Percentiles rank a stretch among this genome's conserved stretches.
phyloP scores from a whole-genome alignment of 2,888 invertebrate species.

The Osmoderma eremita region DNA sequence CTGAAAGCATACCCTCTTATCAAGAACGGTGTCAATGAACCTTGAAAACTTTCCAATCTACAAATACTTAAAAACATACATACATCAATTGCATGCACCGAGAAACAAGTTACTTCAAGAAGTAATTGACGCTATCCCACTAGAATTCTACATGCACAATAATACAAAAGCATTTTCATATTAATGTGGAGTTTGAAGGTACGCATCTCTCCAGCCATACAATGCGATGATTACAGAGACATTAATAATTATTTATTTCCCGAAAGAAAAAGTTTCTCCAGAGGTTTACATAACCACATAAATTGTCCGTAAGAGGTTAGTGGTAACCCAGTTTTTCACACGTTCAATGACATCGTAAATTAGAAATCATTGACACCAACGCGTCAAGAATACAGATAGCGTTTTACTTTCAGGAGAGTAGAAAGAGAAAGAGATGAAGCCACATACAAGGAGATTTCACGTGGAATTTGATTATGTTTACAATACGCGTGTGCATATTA shows the following conservation, averaged over 20 bases:
- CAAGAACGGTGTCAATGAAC: slow-evolving; percentile 30
- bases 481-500: too few relatives aligned
- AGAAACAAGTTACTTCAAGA: neutral
- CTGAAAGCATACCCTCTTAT: slow-evolving; percentile 19
- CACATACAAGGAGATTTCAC: too few relatives aligned
- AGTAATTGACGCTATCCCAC: neutral
- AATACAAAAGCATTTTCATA: too few relatives aligned
- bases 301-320: slow-evolving; percentile 15
- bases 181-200: too few relatives aligned
- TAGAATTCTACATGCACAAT: too few relatives aligned
- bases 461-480: too few relatives aligned
- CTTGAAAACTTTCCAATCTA: slow-evolving; percentile 37
- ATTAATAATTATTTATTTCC: slow-evolving; percentile 6
- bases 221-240: too few relatives aligned
- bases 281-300: slow-evolving; percentile 27
- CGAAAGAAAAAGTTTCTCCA: neutral
- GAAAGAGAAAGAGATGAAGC: neutral
- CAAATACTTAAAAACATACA: slow-evolving; percentile 11
- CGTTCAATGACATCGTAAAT: slow-evolving; percentile 37
- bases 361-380: slow-evolving; percentile 33
- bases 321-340: slow-evolving; percentile 26
- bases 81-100: neutral
- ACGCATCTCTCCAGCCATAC: too few relatives aligned
- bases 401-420: slow-evolving; percentile 20
- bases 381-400: slow-evolving; percentile 15